phyloP scores from a whole-genome alignment of 1,140 invertebrate genomes.

The Drosophila novamexicana region DNA sequence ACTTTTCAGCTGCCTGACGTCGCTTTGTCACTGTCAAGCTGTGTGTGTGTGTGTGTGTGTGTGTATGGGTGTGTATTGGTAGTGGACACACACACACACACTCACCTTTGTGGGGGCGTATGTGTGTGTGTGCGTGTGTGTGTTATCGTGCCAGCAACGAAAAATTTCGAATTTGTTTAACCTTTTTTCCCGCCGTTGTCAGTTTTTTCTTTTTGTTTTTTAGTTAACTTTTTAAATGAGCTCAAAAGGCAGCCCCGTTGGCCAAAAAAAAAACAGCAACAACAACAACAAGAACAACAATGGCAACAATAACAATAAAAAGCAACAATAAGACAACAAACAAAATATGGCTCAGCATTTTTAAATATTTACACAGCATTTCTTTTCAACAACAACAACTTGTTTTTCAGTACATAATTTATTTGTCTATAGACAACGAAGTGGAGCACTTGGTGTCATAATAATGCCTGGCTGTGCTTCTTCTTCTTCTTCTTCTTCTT shows the following conservation, averaged over 20 bases:
- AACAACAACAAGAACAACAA: conserved; percentile 21
- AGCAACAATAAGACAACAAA: conserved; percentile 45
- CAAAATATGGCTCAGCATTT: conserved; percentile 59
- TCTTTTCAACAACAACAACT: conserved; percentile 47
- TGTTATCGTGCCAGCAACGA: conserved; percentile 61
- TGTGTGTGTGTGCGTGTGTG: background rate
- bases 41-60: conserved; percentile 8
- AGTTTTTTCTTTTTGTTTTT: conserved; percentile 39
- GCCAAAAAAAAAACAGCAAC: conserved; percentile 54
- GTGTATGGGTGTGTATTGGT: conserved; percentile 3
- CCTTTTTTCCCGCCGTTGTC: conserved; percentile 48
- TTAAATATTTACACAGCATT: conserved; percentile 80
- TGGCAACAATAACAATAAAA: conserved; percentile 13
- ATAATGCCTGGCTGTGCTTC: conserved; percentile 18
- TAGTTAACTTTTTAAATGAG: conserved; percentile 47
- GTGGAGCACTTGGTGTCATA: conserved; percentile 65
- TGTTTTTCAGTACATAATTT: conserved; percentile 59
- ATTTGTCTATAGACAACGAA: conserved; percentile 69
- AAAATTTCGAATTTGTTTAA: conserved; percentile 75
- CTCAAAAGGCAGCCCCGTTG: conserved; percentile 48
- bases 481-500: background rate
- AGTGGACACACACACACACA: conserved; percentile 23
- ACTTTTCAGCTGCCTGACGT: conserved; percentile 70
- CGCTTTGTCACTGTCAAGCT: conserved; percentile 78
- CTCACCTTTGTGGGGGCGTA: conserved; percentile 2